These are phyloP conservation scores for Orchesella cincta DNA, from an alignment of 1,140 invertebrate species.

Conservation along the genomic window DNA sequence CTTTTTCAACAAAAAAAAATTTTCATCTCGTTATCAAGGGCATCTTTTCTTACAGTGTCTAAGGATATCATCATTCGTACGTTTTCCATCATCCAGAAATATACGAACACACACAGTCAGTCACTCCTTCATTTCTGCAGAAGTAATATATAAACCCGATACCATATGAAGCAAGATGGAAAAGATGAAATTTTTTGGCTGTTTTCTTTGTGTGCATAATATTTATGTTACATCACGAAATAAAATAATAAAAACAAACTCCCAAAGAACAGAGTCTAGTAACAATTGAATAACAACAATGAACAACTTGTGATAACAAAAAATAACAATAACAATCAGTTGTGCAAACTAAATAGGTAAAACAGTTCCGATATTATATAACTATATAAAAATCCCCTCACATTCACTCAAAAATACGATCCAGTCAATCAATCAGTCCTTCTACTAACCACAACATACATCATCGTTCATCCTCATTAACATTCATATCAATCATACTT, in stretches of 20 bases:
- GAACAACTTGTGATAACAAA: background rate
- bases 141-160: background rate
- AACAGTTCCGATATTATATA: background rate
- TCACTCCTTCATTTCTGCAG: background rate
- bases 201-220: background rate
- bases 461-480: background rate
- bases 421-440: conserved; percentile 11
- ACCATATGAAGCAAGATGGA: background rate
- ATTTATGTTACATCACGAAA: background rate
- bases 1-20: conserved; percentile 6
- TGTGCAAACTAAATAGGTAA: background rate
- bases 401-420: conserved; percentile 6
- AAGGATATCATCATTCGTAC: background rate
- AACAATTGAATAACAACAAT: conserved; percentile 2
- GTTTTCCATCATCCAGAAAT: too few relatives aligned
- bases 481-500: background rate
- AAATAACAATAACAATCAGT: conserved; percentile 1
- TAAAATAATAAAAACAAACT: background rate
- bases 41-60: background rate
- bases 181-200: background rate
- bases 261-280: background rate
- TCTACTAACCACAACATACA: background rate
- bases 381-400: background rate
- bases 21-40: conserved; percentile 7
- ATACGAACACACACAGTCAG: background rate